phyloP scores from a whole-genome alignment of 1,140 invertebrate genomes.

The Caenorhabditis elegans region DNA sequence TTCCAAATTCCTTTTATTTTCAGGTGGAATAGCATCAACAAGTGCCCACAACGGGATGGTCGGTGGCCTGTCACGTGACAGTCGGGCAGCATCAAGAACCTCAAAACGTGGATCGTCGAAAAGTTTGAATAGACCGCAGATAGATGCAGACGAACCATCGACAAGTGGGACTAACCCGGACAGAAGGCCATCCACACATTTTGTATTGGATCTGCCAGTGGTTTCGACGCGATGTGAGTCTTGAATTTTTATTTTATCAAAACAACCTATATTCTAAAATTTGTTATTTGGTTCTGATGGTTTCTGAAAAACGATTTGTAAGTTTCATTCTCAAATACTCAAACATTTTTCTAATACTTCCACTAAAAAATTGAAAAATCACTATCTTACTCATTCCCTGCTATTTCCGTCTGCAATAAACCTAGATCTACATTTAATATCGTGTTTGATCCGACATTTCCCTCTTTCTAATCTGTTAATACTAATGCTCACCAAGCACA shows the following conservation, averaged over 20 bases:
- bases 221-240: constrained; percentile 12
- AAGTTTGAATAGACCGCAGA: not conserved
- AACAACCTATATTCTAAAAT: too few relatives aligned
- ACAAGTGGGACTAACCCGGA: not conserved
- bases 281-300: not conserved
- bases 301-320: too few relatives aligned
- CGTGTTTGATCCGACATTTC: not conserved
- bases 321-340: too few relatives aligned
- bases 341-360: too few relatives aligned
- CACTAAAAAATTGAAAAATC: too few relatives aligned
- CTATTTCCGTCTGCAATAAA: not conserved
- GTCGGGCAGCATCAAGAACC: not conserved
- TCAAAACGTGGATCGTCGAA: not conserved
- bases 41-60: constrained; percentile 11
- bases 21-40: constrained; percentile 11
- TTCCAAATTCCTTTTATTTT: not conserved
- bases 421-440: too few relatives aligned
- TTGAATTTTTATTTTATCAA: not conserved
- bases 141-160: not conserved
- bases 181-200: not conserved
- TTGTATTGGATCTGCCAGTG: not conserved
- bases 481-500: not conserved
- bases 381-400: too few relatives aligned
- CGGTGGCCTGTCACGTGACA: not conserved
- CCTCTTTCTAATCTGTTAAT: not conserved